Evolutionary conservation across 2,797 vertebrate genomes (phyloP).

Genomic region (Sebastes itinus): DNA sequence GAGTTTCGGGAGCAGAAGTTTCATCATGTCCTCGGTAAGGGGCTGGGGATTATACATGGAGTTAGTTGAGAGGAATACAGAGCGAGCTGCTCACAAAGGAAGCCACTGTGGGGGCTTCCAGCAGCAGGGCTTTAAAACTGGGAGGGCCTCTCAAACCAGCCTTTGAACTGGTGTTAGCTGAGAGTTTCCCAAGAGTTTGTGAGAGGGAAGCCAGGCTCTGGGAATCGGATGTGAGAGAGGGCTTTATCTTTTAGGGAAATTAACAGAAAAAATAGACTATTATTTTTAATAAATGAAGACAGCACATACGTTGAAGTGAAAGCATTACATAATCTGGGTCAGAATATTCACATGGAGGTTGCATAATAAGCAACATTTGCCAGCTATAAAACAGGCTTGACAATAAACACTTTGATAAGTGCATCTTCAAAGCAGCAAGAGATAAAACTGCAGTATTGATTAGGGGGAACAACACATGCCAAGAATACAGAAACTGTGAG

Average conservation of each 20-base stretch:
- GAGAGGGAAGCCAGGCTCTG: constrained; percentile 50
- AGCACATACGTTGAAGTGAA: background rate
- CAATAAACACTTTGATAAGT: background rate
- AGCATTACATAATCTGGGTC: background rate
- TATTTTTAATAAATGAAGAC: background rate
- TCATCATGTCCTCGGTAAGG: constrained; percentile 27
- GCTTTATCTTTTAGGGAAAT: background rate
- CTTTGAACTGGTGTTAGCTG: constrained; percentile 70
- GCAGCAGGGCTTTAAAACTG: constrained; percentile 58
- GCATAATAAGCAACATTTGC: background rate
- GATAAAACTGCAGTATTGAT: background rate
- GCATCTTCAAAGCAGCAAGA: background rate
- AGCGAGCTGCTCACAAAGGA: constrained; percentile 70
- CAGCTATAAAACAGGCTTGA: background rate
- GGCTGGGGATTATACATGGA: constrained; percentile 30
- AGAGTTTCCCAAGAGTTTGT: constrained; percentile 72
- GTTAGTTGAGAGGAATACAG: constrained; percentile 69
- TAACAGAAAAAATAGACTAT: background rate
- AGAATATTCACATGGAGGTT: background rate
- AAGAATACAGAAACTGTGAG: background rate
- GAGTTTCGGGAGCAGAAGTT: constrained; percentile 33
- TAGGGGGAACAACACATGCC: no score
- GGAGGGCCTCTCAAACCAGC: constrained; percentile 56
- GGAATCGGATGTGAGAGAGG: constrained; percentile 46
- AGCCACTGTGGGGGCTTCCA: constrained; percentile 75